These are phyloP conservation scores for Dicentrarchus labrax DNA, from an alignment of 2,113 vertebrate genomes.

Conservation along the genomic window DNA sequence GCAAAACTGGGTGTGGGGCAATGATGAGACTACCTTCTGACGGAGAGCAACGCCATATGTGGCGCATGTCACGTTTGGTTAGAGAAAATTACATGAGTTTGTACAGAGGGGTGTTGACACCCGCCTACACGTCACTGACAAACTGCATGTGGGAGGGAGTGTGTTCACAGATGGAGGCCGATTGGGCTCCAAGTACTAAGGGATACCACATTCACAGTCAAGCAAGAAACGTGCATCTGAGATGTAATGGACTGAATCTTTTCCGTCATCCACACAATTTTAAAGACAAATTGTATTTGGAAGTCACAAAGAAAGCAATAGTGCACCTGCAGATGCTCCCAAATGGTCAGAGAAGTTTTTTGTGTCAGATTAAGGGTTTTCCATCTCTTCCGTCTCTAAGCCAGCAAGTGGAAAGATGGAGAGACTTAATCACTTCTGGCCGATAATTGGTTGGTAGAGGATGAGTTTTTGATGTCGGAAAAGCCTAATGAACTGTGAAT, in stretches of 20 bases:
- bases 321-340: not conserved
- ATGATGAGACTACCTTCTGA: conserved; percentile 15
- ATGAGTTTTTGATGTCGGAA: not conserved
- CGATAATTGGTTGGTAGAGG: not conserved
- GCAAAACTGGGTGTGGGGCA: not conserved
- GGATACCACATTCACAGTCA: conserved; percentile 1
- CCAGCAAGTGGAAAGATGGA: conserved; percentile 19
- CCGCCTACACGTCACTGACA: conserved; percentile 48
- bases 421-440: conserved; percentile 43
- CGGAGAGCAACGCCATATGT: conserved; percentile 45
- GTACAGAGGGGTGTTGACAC: conserved; percentile 21
- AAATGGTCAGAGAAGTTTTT: not conserved
- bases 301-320: not conserved
- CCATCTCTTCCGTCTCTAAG: not conserved
- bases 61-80: conserved; percentile 46
- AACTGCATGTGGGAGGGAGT: conserved; percentile 49
- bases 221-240: not conserved
- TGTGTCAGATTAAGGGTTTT: not conserved
- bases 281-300: conserved; percentile 4
- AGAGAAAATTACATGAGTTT: conserved; percentile 33
- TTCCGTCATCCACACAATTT: not conserved
- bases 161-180: conserved; percentile 47
- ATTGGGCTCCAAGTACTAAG: conserved; percentile 19
- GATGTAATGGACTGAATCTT: not conserved
- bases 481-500: not conserved